Evolutionary conservation across 1,140 invertebrate genomes (phyloP), one percentile per base, ranked within the genome.

Genomic region (Apis dorsata): DNA sequence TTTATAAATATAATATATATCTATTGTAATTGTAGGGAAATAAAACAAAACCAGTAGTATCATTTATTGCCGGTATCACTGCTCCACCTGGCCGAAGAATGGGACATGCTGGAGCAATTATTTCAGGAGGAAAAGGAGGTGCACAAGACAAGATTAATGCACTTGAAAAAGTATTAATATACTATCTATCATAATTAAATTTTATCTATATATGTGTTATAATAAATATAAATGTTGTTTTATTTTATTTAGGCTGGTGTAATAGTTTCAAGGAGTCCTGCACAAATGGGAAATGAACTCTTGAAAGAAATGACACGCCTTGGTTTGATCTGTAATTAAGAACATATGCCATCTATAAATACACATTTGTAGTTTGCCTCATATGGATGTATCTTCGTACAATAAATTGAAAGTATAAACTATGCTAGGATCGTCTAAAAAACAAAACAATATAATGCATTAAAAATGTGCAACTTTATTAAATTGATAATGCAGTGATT

Each of bases 101-200:
- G 99, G 99, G 99, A 66, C 99, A 99, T 92, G 99, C 99, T 86
- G 99, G 99, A 88, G 99, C 99, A 88, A 99, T 99, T 90, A 99
- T 99, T 93, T 98, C 99, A 34, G 99, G 99, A 49, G 99, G 99
- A 59, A 99, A 99, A 94, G 99, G 99, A 85, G 98, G 98, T 80
- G 99, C 99, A 86, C 97, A 98, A 94, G 99, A 99, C 91, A 99
- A 99, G 95, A 99, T 99, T 86, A 97, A 98, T 92, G 98, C 99
- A 81, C 94, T 99, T 79, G 97, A 98, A 95, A 96, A 97, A 92
- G 97, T 97, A 74, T 34, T 10, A 0, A 59, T 51, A 12, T n/a
- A 24, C 60, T 60, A 49, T 86, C 94, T 92, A 71, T 51, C 74
- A 17, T 10, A 24, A 12, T 28, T 65, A 65, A 13, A 63, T 44